These are phyloP conservation scores for Gnathonemus echidnorhynchus DNA, from an alignment of 2,113 vertebrate species.

Conservation along the genomic window DNA sequence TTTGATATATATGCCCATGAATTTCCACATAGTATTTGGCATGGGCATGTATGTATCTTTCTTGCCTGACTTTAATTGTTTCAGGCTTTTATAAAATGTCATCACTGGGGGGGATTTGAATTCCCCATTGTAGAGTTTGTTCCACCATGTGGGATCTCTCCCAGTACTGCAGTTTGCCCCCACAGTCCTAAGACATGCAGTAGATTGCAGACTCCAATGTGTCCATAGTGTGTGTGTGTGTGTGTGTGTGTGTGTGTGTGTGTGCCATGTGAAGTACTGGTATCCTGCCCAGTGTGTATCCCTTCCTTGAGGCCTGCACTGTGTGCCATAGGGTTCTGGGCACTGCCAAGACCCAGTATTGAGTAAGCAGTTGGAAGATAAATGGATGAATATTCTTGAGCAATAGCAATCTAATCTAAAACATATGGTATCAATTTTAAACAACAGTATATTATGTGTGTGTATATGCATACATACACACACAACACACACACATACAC, in stretches of 20 bases:
- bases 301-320: not conserved
- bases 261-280: not conserved
- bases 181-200: not conserved
- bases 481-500: not conserved
- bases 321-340: not conserved
- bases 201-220: not conserved
- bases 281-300: too few species aligned
- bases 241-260: too few species aligned
- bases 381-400: not conserved
- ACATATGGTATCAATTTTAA: not conserved
- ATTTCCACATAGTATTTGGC: not conserved
- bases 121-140: not conserved
- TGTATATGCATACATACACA: too few species aligned
- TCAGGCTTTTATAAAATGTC: not conserved
- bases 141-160: not conserved
- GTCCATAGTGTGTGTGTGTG: not conserved
- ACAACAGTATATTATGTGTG: not conserved
- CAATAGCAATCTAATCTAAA: not conserved
- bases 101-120: not conserved
- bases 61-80: not conserved
- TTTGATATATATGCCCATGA: not conserved
- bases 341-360: not conserved
- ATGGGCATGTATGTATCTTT: not conserved
- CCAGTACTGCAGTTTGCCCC: not conserved
- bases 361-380: not conserved